phyloP scores from a whole-genome alignment of 2,888 invertebrate species.

The Apodemia duryi region DNA sequence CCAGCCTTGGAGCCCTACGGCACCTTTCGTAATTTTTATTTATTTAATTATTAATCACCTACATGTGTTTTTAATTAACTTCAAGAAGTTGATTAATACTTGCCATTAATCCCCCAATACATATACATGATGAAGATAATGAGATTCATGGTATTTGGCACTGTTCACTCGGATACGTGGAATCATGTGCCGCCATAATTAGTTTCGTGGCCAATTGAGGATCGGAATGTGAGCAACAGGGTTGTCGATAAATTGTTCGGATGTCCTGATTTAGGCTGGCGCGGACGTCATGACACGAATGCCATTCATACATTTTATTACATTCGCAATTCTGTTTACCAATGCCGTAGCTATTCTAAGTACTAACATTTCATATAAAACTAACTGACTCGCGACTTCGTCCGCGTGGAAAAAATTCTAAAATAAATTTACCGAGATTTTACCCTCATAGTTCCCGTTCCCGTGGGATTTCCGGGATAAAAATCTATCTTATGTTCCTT shows the following conservation, averaged over 20 bases:
- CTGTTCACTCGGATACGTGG: background rate
- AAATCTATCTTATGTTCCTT: too few species aligned
- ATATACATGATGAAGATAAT: slow-evolving; percentile 1
- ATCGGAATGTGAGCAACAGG: background rate
- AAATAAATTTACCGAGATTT: too few species aligned
- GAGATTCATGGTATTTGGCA: slow-evolving; percentile 12
- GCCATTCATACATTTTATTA: background rate
- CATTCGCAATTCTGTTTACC: background rate
- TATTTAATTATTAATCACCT: too few species aligned
- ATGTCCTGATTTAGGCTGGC: slow-evolving; percentile 1
- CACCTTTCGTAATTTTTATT: too few species aligned
- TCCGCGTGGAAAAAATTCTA: too few species aligned
- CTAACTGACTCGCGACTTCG: too few species aligned
- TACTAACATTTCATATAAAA: too few species aligned
- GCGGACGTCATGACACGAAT: background rate
- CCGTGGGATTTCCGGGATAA: too few species aligned
- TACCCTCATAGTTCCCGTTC: too few species aligned
- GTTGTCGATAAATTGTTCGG: slow-evolving; percentile 1
- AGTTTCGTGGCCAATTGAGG: slow-evolving; percentile 1
- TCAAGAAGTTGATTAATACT: background rate
- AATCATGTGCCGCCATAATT: background rate
- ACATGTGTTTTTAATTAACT: too few species aligned
- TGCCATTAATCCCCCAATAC: background rate
- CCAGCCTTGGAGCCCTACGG: too few species aligned
- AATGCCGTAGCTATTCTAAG: too few species aligned